These are phyloP conservation scores for Geotria australis DNA, from an alignment of 2,797 vertebrate genomes.

Conservation along the genomic window DNA sequence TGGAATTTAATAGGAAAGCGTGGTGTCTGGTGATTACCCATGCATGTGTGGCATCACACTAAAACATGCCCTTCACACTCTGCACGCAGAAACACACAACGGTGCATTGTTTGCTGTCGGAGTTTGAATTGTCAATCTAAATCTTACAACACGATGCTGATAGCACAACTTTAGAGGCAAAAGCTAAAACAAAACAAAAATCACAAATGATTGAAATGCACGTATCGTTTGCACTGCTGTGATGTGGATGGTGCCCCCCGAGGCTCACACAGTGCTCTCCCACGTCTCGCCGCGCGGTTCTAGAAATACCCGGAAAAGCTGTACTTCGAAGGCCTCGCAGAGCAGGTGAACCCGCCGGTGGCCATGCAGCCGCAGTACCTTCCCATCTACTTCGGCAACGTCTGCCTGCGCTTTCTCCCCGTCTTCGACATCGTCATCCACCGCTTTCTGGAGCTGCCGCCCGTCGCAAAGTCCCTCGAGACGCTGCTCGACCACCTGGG, in stretches of 20 bases:
- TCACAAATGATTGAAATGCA: not conserved
- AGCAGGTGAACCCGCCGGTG: constrained; percentile 81
- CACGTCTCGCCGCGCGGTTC: too few species aligned
- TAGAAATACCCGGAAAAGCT: constrained; percentile 97
- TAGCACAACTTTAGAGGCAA: not conserved
- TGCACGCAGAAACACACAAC: too few species aligned
- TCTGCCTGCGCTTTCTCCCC: constrained; percentile 81
- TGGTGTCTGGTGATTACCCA: too few species aligned
- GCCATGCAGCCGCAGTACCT: constrained; percentile 73
- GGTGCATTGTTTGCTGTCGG: too few species aligned
- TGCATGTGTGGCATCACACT: too few species aligned
- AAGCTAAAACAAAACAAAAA: not conserved
- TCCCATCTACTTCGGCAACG: constrained; percentile 94
- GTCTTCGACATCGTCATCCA: constrained; percentile 98
- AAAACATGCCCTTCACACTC: too few species aligned
- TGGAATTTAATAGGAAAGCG: too few species aligned
- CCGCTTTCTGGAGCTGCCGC: constrained; percentile 80
- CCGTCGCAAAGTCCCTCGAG: constrained; percentile 85
- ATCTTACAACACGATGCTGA: too few species aligned
- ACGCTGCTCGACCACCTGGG: constrained; percentile 81
- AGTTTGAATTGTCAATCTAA: too few species aligned
- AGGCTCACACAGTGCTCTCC: too few species aligned
- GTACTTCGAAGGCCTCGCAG: constrained; percentile 88
- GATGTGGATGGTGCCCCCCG: too few species aligned
- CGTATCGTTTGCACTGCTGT: not conserved